phyloP scores from a whole-genome alignment of 2,888 invertebrate species.

The Metallyticus violacea region DNA sequence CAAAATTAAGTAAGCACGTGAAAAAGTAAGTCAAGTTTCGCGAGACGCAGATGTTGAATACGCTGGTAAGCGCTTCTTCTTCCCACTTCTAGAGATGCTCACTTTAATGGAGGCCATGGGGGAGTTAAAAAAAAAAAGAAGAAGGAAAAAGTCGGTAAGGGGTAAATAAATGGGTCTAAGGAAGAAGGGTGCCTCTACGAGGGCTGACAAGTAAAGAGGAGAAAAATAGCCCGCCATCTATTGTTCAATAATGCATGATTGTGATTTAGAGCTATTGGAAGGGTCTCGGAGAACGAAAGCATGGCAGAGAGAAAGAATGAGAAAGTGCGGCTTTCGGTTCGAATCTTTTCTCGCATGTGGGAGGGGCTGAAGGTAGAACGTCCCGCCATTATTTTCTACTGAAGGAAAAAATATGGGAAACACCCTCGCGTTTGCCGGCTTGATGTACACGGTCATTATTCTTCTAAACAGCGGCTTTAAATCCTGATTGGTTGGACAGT shows the following conservation, averaged over 20 bases:
- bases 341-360: constrained; percentile 2
- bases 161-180: constrained; percentile 8
- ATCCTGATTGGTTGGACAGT: not conserved
- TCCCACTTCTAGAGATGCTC: not conserved
- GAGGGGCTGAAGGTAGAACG: not conserved
- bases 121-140: not conserved
- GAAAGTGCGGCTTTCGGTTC: not conserved
- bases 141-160: not conserved
- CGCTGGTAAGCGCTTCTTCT: not conserved
- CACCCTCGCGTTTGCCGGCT: not conserved
- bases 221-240: constrained; percentile 1
- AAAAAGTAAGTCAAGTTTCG: not conserved
- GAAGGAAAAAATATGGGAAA: not conserved
- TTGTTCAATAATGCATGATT: constrained; percentile 26
- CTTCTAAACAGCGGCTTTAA: not conserved
- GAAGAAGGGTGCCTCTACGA: not conserved
- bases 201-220: constrained; percentile 6
- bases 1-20: too few species aligned
- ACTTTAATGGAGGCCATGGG: not conserved
- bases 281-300: not conserved
- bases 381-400: not conserved
- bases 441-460: not conserved
- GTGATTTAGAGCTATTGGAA: constrained; percentile 12
- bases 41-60: not conserved
- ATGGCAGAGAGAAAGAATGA: not conserved